These are phyloP conservation scores for Chionodraco myersi DNA, from an alignment of 2,113 vertebrate species.

Conservation along the genomic window DNA sequence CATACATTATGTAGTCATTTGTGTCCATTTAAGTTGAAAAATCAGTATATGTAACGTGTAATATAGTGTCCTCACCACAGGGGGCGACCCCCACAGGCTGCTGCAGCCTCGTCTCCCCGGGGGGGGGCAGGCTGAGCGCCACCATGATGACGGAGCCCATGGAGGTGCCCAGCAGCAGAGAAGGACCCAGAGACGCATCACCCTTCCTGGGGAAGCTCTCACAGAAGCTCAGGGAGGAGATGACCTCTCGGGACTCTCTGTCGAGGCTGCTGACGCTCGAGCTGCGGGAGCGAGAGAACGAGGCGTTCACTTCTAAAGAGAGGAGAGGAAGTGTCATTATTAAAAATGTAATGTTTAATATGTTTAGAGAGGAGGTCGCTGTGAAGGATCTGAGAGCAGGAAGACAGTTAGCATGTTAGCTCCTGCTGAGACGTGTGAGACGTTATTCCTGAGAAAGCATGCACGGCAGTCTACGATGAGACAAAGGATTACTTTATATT, in stretches of 20 bases:
- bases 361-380: too few species aligned
- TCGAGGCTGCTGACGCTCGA: constrained; percentile 98
- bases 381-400: too few species aligned
- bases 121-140: constrained; percentile 88
- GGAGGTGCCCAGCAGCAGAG: constrained; percentile 94
- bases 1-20: too few species aligned
- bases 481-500: too few species aligned
- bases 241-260: constrained; percentile 93
- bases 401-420: too few species aligned
- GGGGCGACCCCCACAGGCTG: constrained; percentile 91
- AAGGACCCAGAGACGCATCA: constrained; percentile 72
- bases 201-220: constrained; percentile 90
- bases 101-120: constrained; percentile 90
- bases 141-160: constrained; percentile 92
- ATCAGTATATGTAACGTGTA: too few species aligned
- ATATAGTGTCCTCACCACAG: constrained; percentile 72
- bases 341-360: too few species aligned
- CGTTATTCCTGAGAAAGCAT: too few species aligned
- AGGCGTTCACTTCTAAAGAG: constrained; percentile 92
- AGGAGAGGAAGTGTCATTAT: constrained; percentile 11
- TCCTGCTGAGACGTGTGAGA: too few species aligned
- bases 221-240: constrained; percentile 94
- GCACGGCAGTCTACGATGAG: too few species aligned
- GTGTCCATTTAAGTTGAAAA: too few species aligned
- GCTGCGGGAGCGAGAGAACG: constrained; percentile 95